A percentile compares a stretch with the other conserved stretches of the same genome.
Evolutionary conservation across 2,113 vertebrate species (phyloP).

Genomic region (Cnemophilus loriae): DNA sequence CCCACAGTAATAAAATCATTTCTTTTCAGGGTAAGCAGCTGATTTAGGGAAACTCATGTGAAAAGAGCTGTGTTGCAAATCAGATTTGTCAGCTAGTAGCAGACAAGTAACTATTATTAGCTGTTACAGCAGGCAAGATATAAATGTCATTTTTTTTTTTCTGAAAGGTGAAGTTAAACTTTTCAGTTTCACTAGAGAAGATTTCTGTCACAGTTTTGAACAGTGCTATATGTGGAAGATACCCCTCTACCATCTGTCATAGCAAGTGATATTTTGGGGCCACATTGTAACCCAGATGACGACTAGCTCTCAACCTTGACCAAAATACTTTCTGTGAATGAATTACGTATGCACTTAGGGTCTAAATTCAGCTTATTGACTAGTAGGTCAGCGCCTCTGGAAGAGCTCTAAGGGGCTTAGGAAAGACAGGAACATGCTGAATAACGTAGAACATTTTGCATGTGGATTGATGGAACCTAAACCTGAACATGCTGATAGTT

Average conservation of each 20-base stretch:
- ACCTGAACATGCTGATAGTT: neutral
- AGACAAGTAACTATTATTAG: slow-evolving; percentile 56
- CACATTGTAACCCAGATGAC: neutral
- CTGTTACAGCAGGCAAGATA: slow-evolving; percentile 26
- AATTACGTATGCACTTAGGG: neutral
- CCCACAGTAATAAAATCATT: neutral
- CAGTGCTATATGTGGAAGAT: slow-evolving; percentile 3
- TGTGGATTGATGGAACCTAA: neutral
- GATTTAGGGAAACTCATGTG: neutral
- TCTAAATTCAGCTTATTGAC: neutral
- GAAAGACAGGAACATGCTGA: neutral
- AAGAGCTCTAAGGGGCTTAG: neutral
- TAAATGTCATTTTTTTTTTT: slow-evolving; percentile 21
- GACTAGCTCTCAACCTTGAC: neutral
- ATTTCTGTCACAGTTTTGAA: neutral
- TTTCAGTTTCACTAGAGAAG: slow-evolving; percentile 9
- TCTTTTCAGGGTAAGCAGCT: neutral
- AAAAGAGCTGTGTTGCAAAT: slow-evolving; percentile 34
- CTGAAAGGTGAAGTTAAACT: slow-evolving; percentile 43
- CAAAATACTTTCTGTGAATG: slow-evolving; percentile 32
- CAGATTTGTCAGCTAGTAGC: slow-evolving; percentile 1
- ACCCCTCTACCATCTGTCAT: neutral
- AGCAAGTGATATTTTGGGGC: slow-evolving; percentile 43
- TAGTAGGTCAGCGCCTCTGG: neutral
- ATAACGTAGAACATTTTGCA: neutral